Conservation (phyloP, 1,140 invertebrate genomes). For the Brachionus paranguensis region DNA sequence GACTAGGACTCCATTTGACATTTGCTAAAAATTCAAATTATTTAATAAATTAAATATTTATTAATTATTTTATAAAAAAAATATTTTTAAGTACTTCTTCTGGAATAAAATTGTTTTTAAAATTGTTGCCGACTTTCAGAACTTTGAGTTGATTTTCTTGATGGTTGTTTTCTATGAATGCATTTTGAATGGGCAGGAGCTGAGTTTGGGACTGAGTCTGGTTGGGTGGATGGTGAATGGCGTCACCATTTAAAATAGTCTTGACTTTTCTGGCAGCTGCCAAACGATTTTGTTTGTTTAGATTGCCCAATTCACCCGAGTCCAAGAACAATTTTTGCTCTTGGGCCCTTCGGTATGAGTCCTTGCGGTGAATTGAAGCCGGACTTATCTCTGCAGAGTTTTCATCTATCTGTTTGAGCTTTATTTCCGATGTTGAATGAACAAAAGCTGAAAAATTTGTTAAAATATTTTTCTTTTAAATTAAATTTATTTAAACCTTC, state of each 20-base stretch:
- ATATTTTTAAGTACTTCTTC: not conserved
- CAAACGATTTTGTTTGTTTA: constrained; percentile 20
- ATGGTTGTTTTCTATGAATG: not conserved
- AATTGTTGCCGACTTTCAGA: constrained; percentile 19
- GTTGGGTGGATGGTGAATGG: not conserved
- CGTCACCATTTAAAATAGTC: constrained; percentile 8
- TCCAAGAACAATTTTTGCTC: constrained; percentile 35
- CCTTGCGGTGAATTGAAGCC: constrained; percentile 21
- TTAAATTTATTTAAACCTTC: not conserved
- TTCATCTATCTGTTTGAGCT: constrained; percentile 31
- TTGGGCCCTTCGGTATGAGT: constrained; percentile 37
- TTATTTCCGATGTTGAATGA: not conserved
- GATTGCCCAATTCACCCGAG: not conserved
- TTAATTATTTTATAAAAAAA: not conserved
- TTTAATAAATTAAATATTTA: not conserved
- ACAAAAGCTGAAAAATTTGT: not conserved
- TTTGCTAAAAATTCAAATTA: not conserved
- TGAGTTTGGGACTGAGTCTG: constrained; percentile 7
- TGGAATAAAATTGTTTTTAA: constrained; percentile 30
- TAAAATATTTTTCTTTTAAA: not conserved
- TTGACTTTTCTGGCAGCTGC: not conserved
- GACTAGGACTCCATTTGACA: not conserved
- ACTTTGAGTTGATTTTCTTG: constrained; percentile 17
- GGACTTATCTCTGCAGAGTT: constrained; percentile 26
- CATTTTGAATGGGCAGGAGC: not conserved